Evolutionary conservation across 2,113 vertebrate genomes (phyloP).

Genomic region (Semnornis frantzii): DNA sequence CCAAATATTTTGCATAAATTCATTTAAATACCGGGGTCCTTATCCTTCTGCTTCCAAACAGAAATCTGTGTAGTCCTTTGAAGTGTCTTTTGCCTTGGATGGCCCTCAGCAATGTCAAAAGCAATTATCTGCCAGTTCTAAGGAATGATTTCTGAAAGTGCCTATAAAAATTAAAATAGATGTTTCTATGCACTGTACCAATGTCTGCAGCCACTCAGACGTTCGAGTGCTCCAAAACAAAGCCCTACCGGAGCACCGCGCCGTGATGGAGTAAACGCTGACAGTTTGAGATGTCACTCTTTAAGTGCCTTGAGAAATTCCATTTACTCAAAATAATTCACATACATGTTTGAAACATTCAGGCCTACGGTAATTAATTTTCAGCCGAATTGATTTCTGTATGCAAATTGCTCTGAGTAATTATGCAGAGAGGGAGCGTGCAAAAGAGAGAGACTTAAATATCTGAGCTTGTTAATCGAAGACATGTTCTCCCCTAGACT

Average conservation of each 20-base stretch:
- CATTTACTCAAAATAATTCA: constrained; percentile 70
- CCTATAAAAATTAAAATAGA: constrained; percentile 41
- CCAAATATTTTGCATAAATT: not conserved
- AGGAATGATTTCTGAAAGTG: not conserved
- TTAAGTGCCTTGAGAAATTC: constrained; percentile 56
- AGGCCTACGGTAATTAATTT: constrained; percentile 64
- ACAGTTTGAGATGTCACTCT: constrained; percentile 59
- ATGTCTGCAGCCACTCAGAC: not conserved
- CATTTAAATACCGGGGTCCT: constrained; percentile 13
- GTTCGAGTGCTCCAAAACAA: constrained; percentile 23
- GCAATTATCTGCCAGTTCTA: constrained; percentile 7
- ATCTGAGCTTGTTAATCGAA: constrained; percentile 10
- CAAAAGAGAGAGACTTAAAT: constrained; percentile 7
- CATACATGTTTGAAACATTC: constrained; percentile 61
- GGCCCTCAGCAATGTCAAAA: constrained; percentile 36
- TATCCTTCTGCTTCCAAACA: constrained; percentile 8
- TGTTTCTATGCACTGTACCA: not conserved
- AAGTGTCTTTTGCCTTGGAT: not conserved
- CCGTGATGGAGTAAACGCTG: constrained; percentile 25
- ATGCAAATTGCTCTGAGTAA: constrained; percentile 48
- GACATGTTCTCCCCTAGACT: not conserved
- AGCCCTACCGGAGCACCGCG: not conserved
- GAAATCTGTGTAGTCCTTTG: constrained; percentile 11
- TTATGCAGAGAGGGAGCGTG: not conserved
- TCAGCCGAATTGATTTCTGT: constrained; percentile 60